A percentile compares a stretch with the other conserved stretches of the same genome.
Conservation (phyloP, 2,113 vertebrate genomes). For the Genyomyrus donnyi region DNA sequence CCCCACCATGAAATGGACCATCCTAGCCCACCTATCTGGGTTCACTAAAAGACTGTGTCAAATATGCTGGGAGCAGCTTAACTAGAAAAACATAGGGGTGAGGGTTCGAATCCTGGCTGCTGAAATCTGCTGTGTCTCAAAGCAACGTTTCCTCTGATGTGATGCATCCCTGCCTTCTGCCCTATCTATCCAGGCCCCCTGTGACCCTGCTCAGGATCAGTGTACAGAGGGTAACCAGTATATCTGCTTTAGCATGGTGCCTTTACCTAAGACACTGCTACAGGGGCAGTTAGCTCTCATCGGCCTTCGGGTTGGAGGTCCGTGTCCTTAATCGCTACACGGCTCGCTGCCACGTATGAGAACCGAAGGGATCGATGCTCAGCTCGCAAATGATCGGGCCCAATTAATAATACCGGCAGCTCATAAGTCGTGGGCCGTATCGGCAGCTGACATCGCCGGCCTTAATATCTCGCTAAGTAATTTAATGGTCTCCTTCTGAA, state of each 20-base stretch:
- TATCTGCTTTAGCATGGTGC: background rate
- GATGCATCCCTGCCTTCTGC: background rate
- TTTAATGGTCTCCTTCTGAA: conserved; percentile 44
- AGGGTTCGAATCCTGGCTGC: background rate
- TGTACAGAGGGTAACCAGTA: background rate
- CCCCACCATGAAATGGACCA: background rate
- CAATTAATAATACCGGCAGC: conserved; percentile 34
- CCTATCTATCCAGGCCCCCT: background rate
- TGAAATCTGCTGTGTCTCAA: background rate
- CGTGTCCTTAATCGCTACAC: background rate
- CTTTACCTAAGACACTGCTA: background rate
- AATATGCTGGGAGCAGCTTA: background rate
- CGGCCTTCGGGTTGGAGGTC: background rate
- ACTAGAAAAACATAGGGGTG: background rate
- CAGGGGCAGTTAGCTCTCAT: background rate
- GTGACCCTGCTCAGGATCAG: background rate
- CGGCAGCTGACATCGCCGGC: conserved; percentile 41
- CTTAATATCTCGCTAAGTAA: conserved; percentile 46
- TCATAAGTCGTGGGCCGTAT: conserved; percentile 43
- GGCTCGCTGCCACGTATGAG: background rate
- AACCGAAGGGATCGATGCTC: background rate
- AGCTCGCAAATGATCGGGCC: conserved; percentile 34
- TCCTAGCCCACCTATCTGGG: background rate
- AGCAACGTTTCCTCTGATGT: background rate
- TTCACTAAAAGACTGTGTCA: background rate